phyloP scores from a whole-genome alignment of 2,888 invertebrate genomes.

The Busseola fusca region DNA sequence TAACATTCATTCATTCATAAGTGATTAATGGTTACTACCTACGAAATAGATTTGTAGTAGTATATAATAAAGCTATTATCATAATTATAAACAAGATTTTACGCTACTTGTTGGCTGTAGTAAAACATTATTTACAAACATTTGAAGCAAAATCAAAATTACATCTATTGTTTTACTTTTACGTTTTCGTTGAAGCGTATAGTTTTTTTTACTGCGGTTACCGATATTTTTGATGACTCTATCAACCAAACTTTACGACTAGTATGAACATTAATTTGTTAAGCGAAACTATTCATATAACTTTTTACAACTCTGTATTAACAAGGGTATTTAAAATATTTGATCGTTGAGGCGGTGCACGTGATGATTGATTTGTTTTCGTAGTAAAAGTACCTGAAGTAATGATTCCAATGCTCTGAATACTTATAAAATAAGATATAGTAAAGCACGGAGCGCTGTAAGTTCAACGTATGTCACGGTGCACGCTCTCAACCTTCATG shows the following conservation, averaged over 20 bases:
- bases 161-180: constrained; percentile 56
- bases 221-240: constrained; percentile 39
- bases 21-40: constrained; percentile 86
- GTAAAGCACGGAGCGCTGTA: constrained; percentile 8
- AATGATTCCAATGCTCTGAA: constrained; percentile 5
- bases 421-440: constrained; percentile 21
- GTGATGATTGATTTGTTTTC: constrained; percentile 19
- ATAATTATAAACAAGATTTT: constrained; percentile 88
- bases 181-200: constrained; percentile 43
- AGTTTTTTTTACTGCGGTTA: constrained; percentile 38
- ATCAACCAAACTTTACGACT: constrained; percentile 12
- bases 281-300: constrained; percentile 11
- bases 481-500: constrained; percentile 27
- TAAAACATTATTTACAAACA: constrained; percentile 82
- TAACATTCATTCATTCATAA: constrained; percentile 86
- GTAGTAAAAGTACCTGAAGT: constrained; percentile 25
- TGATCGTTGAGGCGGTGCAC: constrained; percentile 5
- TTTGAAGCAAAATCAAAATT: constrained; percentile 65
- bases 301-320: constrained; percentile 31
- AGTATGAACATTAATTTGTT: constrained; percentile 7
- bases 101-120: constrained; percentile 82
- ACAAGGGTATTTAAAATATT: constrained; percentile 10
- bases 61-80: constrained; percentile 85
- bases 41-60: constrained; percentile 86
- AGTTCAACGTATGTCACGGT: constrained; percentile 33